A percentile compares a stretch with the other conserved stretches of the same genome.
These are phyloP conservation scores for Notodonta ziczac DNA, from an alignment of 2,888 invertebrate species.

Conservation along the genomic window DNA sequence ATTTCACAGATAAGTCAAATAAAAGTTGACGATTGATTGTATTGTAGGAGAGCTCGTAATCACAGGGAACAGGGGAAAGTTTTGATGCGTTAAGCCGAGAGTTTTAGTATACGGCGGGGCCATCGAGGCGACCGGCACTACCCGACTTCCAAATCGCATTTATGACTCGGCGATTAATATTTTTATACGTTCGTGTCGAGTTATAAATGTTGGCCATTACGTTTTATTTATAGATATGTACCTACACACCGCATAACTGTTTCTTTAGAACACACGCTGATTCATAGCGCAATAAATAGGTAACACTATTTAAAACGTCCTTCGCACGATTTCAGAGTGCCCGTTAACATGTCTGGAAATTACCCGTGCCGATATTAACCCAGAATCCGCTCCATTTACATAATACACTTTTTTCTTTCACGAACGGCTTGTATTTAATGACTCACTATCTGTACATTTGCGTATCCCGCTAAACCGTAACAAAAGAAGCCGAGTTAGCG, in stretches of 20 bases:
- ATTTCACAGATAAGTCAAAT: conserved; percentile 78
- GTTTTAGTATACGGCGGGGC: conserved; percentile 50
- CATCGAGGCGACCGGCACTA: conserved; percentile 51
- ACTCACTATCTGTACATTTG: conserved; percentile 41
- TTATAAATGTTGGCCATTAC: conserved; percentile 42
- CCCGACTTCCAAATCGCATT: conserved; percentile 56
- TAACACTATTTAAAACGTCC: conserved; percentile 77
- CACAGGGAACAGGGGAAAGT: conserved; percentile 55
- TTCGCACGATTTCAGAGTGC: conserved; percentile 72
- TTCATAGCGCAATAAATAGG: conserved; percentile 72
- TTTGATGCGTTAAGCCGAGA: conserved; percentile 63
- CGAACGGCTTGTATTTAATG: conserved; percentile 42
- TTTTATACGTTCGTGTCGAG: conserved; percentile 47
- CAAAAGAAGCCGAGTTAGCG: conserved; percentile 42
- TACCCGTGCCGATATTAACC: conserved; percentile 66
- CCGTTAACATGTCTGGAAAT: conserved; percentile 72
- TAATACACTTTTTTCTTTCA: conserved; percentile 52
- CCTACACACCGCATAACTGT: conserved; percentile 41
- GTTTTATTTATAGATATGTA: conserved; percentile 47
- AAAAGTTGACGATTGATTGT: conserved; percentile 83
- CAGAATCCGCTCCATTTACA: conserved; percentile 59
- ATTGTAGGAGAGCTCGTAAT: conserved; percentile 70
- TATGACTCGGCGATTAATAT: conserved; percentile 46
- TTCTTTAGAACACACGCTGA: conserved; percentile 61
- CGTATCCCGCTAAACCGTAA: conserved; percentile 39